phyloP scores from a whole-genome alignment of 2,113 vertebrate species.

The Peromyscus polionotus region DNA sequence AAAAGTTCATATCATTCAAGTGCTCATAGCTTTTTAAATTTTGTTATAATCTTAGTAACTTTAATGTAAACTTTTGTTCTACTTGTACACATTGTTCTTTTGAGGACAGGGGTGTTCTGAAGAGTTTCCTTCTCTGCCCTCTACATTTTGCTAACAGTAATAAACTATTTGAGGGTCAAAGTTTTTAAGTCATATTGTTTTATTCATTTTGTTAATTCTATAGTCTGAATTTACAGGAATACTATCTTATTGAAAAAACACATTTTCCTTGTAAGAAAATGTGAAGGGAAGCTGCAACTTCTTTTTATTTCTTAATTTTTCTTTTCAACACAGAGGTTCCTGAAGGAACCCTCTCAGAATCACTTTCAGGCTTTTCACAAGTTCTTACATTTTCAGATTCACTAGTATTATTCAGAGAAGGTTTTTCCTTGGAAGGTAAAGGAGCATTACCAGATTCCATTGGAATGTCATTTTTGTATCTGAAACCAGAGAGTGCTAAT shows the following conservation, averaged over 20 bases:
- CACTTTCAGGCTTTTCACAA: neutral
- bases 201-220: slow-evolving; percentile 28
- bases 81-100: neutral
- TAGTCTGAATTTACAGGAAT: slow-evolving; percentile 45
- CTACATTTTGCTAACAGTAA: slow-evolving; percentile 26
- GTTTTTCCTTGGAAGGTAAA: neutral
- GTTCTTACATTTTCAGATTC: neutral
- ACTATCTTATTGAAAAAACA: slow-evolving; percentile 1
- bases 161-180: slow-evolving; percentile 41
- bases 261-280: neutral
- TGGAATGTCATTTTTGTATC: neutral
- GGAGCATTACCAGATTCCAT: rapidly evolving
- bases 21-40: slow-evolving; percentile 38
- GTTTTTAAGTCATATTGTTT: neutral
- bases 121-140: slow-evolving; percentile 1
- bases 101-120: neutral
- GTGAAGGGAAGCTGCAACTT: neutral
- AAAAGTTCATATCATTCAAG: slow-evolving; percentile 7
- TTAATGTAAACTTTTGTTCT: slow-evolving; percentile 6
- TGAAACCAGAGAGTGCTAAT: rapidly evolving
- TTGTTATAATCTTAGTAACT: slow-evolving; percentile 46
- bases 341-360: rapidly evolving
- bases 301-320: neutral
- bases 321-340: neutral
- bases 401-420: too few species aligned